Evolutionary conservation across 2,888 invertebrate genomes (phyloP), one percentile per base, ranked within the genome.

Genomic region (Ametastegia equiseti): DNA sequence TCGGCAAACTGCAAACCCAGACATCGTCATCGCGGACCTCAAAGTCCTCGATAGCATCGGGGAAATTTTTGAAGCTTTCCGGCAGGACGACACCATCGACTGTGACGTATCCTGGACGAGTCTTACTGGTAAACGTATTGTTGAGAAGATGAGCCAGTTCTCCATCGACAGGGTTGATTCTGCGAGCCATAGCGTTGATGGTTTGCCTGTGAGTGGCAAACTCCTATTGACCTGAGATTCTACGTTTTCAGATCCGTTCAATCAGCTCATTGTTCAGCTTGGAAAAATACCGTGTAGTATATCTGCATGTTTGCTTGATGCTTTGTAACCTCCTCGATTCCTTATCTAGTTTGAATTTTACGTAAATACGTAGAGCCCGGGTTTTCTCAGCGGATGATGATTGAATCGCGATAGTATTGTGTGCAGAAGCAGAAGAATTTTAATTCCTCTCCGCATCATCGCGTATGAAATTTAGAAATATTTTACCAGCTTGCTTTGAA

Each of bases 1-100:
- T 93, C 0, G 93, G 93, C 87, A 92, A 93, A 84, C 92, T 92
- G 81, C 91, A 90, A 4, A 93, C 90, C 92, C 92, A 93, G 42
- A 93, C 86, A 84, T 93, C 93, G 33, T 92, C 91, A 33, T 92
- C 90, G 36, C 88, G 86, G 11, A 92, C 91, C 30, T 90, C 87
- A 87, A 92, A 90, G 81, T 92, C 87, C 47, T 88, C 87, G 39
- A 92, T 91, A 27, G 87, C 85, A 23, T 90, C 85, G 67, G 88
- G 87, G 80, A 91, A 85, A 19, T 90, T 88, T 82, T 84, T 83
- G 82, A 86, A 92, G 79, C 89, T 85, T 80, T 88, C 85, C 0
- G 92, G 92, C 86, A 92, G 85, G 3, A 90, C 87, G 36, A 87
- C 86, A 11, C 89, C 91, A 42, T 89, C 80, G 47, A 80, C 47